Percentiles rank a stretch among this genome's conserved stretches.
These are phyloP conservation scores for Coleophora flavipennella DNA, from an alignment of 2,888 invertebrate genomes.

Conservation along the genomic window DNA sequence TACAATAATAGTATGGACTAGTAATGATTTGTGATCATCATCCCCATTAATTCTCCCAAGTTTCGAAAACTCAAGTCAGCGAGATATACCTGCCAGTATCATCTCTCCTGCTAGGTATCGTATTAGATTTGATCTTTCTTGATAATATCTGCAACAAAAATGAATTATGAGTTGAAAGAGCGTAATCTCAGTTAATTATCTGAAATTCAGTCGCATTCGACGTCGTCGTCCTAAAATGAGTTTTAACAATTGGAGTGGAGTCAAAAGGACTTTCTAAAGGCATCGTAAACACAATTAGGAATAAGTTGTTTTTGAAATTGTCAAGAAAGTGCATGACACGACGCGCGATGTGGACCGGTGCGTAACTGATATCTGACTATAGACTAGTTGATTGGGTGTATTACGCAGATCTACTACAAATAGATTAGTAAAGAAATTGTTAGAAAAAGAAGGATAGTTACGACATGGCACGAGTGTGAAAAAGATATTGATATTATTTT, in stretches of 20 bases:
- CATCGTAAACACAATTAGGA: constrained; percentile 65
- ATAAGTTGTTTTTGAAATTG: constrained; percentile 58
- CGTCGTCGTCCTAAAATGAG: constrained; percentile 52
- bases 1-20: too few species aligned
- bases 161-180: constrained; percentile 49
- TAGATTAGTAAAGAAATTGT: too few species aligned
- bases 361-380: constrained; percentile 13
- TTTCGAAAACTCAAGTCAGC: too few species aligned
- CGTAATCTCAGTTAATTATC: constrained; percentile 68
- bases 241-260: constrained; percentile 57
- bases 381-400: too few species aligned
- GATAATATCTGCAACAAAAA: constrained; percentile 47
- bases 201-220: constrained; percentile 62
- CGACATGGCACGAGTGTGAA: too few species aligned
- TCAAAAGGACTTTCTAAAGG: constrained; percentile 62
- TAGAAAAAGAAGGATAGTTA: too few species aligned
- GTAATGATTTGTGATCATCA: too few species aligned
- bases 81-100: too few species aligned
- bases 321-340: constrained; percentile 45
- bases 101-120: too few species aligned
- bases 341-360: constrained; percentile 13
- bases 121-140: constrained; percentile 18
- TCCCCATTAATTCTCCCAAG: too few species aligned
- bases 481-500: too few species aligned
- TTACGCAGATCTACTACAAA: too few species aligned